Evolutionary conservation across 2,797 vertebrate species (phyloP).

Genomic region (Orestias chungarensis): DNA sequence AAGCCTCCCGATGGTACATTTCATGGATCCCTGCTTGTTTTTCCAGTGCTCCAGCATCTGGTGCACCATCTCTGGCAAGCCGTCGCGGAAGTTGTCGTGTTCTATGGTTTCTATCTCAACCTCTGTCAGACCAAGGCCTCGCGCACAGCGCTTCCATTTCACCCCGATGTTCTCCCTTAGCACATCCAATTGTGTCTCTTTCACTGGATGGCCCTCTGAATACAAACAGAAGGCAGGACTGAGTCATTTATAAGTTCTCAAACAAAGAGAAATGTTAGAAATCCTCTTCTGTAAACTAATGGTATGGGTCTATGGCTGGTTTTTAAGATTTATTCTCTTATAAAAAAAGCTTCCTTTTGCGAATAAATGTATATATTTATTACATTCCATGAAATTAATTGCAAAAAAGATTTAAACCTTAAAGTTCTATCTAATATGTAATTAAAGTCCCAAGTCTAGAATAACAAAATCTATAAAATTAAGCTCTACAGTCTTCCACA

Average conservation of each 20-base stretch:
- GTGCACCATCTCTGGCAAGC: conserved; percentile 92
- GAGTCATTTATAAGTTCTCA: neutral
- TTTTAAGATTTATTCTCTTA: neutral
- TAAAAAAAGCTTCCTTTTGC: neutral
- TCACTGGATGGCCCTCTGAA: conserved; percentile 70
- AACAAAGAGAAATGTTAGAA: neutral
- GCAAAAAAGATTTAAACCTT: neutral
- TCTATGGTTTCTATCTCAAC: conserved; percentile 92
- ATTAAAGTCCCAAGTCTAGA: too few species aligned
- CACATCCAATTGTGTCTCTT: conserved; percentile 85
- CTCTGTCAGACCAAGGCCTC: conserved; percentile 82
- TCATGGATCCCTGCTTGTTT: conserved; percentile 88
- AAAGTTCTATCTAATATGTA: too few species aligned
- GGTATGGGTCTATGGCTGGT: neutral
- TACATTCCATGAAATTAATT: neutral
- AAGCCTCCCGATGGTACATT: conserved; percentile 88
- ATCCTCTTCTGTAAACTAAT: neutral
- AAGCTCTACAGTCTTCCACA: too few species aligned
- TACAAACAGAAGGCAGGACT: neutral
- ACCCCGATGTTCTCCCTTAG: conserved; percentile 85
- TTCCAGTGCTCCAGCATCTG: conserved; percentile 92
- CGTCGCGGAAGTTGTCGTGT: conserved; percentile 87
- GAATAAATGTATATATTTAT: neutral
- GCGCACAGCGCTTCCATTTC: conserved; percentile 89
- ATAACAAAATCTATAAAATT: too few species aligned